These are phyloP conservation scores for Elegia similella DNA, from an alignment of 2,888 invertebrate species.

Conservation along the genomic window DNA sequence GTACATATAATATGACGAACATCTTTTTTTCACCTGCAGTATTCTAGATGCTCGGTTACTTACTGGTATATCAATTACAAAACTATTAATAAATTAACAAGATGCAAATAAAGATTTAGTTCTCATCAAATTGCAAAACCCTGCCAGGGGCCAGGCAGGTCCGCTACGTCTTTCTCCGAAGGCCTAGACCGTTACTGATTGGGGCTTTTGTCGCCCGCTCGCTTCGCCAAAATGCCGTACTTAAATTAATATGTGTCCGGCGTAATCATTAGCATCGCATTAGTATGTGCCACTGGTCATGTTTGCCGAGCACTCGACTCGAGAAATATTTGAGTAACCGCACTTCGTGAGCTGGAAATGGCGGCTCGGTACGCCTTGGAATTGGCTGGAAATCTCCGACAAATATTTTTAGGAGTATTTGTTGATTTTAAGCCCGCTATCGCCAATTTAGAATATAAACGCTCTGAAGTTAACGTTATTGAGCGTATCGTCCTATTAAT, in stretches of 20 bases:
- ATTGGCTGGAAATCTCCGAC: slow-evolving; percentile 10
- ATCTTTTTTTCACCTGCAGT: no score
- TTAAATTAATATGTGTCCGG: slow-evolving; percentile 72
- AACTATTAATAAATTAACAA: no score
- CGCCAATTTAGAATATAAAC: no score
- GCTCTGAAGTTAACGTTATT: no score
- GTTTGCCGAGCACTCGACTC: slow-evolving; percentile 60
- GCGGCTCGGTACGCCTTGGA: slow-evolving; percentile 35
- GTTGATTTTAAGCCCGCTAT: background rate
- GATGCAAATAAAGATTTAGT: background rate
- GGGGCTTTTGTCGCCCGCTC: slow-evolving; percentile 49
- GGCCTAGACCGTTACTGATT: slow-evolving; percentile 58
- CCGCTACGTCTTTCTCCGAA: slow-evolving; percentile 47
- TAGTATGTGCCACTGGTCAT: slow-evolving; percentile 65
- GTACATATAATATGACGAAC: no score
- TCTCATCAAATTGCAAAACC: slow-evolving; percentile 3
- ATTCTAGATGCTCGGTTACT: no score
- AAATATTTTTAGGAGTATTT: background rate
- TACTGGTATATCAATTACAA: background rate
- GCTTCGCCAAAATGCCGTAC: slow-evolving; percentile 63
- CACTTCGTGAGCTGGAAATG: slow-evolving; percentile 47
- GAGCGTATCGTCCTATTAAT: no score
- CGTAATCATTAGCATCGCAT: slow-evolving; percentile 74
- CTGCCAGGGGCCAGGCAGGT: slow-evolving; percentile 26
- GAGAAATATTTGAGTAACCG: slow-evolving; percentile 67